These are phyloP conservation scores for Fringilla coelebs DNA, from an alignment of 2,797 vertebrate genomes.

Conservation along the genomic window DNA sequence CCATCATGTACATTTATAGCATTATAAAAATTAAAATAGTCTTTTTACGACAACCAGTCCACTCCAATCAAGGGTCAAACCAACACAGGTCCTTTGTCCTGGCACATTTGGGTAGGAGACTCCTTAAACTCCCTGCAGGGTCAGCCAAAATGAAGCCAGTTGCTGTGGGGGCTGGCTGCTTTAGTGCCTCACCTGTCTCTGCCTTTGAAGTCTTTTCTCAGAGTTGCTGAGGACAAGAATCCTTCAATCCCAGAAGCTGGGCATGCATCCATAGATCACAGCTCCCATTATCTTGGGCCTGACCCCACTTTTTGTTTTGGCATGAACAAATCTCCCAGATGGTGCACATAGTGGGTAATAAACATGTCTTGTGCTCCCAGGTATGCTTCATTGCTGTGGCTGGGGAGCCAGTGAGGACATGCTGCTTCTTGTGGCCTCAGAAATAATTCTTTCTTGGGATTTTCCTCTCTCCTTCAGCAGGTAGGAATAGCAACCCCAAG, in stretches of 20 bases:
- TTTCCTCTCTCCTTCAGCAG: background rate
- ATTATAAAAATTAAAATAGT: background rate
- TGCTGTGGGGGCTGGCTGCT: background rate
- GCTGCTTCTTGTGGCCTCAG: background rate
- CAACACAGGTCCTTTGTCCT: background rate
- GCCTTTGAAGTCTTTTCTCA: background rate
- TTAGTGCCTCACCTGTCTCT: background rate
- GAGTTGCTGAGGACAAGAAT: background rate
- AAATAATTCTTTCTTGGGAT: background rate
- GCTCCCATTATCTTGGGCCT: background rate
- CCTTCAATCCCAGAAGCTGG: background rate
- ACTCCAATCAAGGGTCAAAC: background rate
- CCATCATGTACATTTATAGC: background rate
- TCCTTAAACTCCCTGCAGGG: background rate
- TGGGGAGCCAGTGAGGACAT: background rate
- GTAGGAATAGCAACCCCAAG: background rate
- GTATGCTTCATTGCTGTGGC: background rate
- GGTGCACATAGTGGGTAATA: background rate
- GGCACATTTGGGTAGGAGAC: background rate
- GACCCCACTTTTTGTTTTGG: background rate
- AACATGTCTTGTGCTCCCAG: background rate
- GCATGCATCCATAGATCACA: background rate
- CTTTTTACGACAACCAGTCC: background rate
- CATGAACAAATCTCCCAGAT: background rate
- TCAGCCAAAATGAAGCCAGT: background rate